Evolutionary conservation across 2,113 vertebrate genomes (phyloP), one percentile per base, ranked within the genome.

Genomic region (Anhinga anhinga): DNA sequence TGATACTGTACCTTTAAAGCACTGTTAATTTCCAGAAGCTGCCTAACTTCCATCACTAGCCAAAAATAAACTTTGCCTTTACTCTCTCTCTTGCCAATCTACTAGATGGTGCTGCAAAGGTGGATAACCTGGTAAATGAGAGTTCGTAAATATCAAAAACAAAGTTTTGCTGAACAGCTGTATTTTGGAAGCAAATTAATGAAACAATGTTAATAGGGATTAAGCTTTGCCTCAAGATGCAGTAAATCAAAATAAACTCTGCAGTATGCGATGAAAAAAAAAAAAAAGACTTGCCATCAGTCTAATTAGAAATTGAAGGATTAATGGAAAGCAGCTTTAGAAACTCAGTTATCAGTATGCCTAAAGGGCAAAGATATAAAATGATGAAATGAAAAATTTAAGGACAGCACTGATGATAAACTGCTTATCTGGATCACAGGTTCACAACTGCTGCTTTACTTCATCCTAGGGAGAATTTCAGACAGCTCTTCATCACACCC

Each of bases 241-340:
- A 85, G n/a, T 89, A 71, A 89, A 80, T 89, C 65, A 71, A 16
- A 94, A 67, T 79, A 59, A 76, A 89, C 25, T 86, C 56, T 30
- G 40, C 38, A 72, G 42, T 81, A 32, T 69, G 29, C 47, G 71
- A 21, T 82, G 13, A 25, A 77, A 63, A 74, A 76, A 47, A 19
- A 45, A 42, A 40, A 40, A 70, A 42, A 77, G 13, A 17, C 65
- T 55, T 62, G 20, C 22, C 8, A 40, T 89, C 38, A 49, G 87
- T 91, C 61, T 89, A 90, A 90, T 93, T 95, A 72, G 52, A 87
- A 94, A 76, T 67, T 20, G 84, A 94, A 91, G 70, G 89, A 96
- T 95, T 94, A 94, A 76, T 87, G 56, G 49, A 87, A 94, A 93
- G 78, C 52, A 76, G 73, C 66, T 96, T 87, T 89, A 61, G 23